Evolutionary conservation across 92 coral and sea anemone species (phyloP).

Genomic region (Actinernus sp.): DNA sequence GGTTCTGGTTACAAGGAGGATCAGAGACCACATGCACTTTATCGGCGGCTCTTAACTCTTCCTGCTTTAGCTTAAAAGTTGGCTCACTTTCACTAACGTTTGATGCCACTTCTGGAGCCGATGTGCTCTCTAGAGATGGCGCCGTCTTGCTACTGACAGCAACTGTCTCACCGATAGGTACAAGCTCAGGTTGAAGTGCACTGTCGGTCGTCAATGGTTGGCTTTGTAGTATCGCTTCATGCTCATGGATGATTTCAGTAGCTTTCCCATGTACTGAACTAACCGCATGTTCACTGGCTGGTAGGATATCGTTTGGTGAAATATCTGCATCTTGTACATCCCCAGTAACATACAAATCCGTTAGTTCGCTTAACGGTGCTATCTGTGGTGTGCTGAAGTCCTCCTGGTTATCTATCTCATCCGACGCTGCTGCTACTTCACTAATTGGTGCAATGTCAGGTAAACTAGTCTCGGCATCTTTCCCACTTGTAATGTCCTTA

Average conservation of each 20-base stretch:
- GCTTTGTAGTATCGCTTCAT: too few species aligned
- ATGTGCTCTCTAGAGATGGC: too few species aligned
- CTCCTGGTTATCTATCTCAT: neutral
- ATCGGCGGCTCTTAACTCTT: too few species aligned
- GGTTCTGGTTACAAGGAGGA: too few species aligned
- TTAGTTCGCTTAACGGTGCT: neutral
- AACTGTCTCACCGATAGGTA: conserved; percentile 4
- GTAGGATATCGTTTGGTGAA: too few species aligned
- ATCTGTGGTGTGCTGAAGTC: neutral
- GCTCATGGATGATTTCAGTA: too few species aligned
- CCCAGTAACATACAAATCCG: too few species aligned
- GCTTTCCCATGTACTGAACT: too few species aligned
- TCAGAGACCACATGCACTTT: too few species aligned
- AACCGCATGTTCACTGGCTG: too few species aligned
- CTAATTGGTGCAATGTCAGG: neutral
- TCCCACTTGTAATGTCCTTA: neutral
- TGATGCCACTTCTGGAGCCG: neutral
- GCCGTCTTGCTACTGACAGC: neutral
- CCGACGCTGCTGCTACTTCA: neutral
- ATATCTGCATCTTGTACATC: too few species aligned
- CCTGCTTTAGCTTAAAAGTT: too few species aligned
- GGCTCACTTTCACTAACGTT: neutral
- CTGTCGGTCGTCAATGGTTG: neutral
- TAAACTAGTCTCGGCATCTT: neutral
- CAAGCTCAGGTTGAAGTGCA: conserved; percentile 1